A percentile compares a stretch with the other conserved stretches of the same genome.
phyloP scores from a whole-genome alignment of 2,797 vertebrate species.

The Myotis daubentonii region DNA sequence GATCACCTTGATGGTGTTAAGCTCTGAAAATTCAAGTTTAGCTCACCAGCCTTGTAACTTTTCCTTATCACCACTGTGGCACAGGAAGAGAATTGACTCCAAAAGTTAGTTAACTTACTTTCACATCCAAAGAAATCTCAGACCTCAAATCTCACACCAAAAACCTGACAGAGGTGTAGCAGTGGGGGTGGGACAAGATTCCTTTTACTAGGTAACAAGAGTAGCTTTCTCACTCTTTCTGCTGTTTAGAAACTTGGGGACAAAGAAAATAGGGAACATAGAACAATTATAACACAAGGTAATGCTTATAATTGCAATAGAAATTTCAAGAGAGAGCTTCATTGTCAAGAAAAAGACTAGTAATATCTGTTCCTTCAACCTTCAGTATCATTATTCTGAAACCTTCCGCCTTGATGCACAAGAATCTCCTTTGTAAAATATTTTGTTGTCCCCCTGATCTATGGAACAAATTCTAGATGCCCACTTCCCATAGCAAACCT shows the following conservation, averaged over 20 bases:
- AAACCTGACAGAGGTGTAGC: not conserved
- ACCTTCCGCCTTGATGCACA: not conserved
- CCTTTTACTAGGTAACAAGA: not conserved
- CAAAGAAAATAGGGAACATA: not conserved
- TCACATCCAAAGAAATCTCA: not conserved
- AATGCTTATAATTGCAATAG: not conserved
- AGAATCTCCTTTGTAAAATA: not conserved
- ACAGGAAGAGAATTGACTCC: not conserved
- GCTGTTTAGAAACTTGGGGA: not conserved
- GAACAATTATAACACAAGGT: not conserved
- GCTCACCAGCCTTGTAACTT: not conserved
- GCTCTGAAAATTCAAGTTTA: not conserved
- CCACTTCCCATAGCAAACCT: not conserved
- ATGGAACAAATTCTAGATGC: not conserved
- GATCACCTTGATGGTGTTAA: not conserved
- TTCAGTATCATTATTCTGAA: not conserved
- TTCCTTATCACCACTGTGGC: not conserved
- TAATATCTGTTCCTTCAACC: not conserved
- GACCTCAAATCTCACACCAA: not conserved
- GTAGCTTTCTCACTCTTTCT: not conserved
- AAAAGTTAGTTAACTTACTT: not conserved
- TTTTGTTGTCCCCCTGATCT: not conserved
- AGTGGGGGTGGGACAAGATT: not conserved
- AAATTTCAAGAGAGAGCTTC: not conserved
- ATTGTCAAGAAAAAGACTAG: not conserved